These are phyloP conservation scores for Hemaris fuciformis DNA, from an alignment of 2,888 invertebrate species.

Conservation along the genomic window DNA sequence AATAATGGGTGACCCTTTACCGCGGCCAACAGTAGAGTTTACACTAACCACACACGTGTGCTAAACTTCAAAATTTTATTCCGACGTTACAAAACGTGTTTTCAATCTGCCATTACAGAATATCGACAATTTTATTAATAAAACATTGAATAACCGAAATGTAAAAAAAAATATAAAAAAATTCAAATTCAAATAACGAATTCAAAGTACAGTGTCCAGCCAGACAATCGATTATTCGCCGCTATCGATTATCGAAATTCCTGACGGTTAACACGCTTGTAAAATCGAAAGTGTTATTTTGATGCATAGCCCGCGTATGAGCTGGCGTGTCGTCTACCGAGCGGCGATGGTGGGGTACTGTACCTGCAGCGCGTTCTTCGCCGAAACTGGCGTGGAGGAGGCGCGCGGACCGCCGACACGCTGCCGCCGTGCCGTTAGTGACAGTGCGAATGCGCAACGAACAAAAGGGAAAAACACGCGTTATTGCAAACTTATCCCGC, in stretches of 20 bases:
- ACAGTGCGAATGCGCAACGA: conserved; percentile 73
- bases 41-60: conserved; percentile 44
- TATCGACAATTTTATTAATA: conserved; percentile 7
- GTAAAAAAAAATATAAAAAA: neutral
- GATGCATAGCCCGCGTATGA: conserved; percentile 43
- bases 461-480: conserved; percentile 75
- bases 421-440: conserved; percentile 74
- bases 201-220: neutral
- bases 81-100: conserved; percentile 3
- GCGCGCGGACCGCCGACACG: conserved; percentile 79
- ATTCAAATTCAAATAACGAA: neutral
- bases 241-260: conserved; percentile 15
- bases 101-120: neutral
- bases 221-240: too few species aligned
- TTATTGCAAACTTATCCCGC: conserved; percentile 43
- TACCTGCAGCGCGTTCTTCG: conserved; percentile 85
- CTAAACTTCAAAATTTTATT: conserved; percentile 52
- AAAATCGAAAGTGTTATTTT: conserved; percentile 26
- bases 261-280: conserved; percentile 13
- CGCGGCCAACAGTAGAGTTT: conserved; percentile 39
- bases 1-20: conserved; percentile 46
- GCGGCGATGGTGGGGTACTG: conserved; percentile 77
- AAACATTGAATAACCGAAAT: neutral
- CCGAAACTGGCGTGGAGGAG: conserved; percentile 80
- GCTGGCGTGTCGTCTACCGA: conserved; percentile 55